Conservation (phyloP, 2,113 vertebrate genomes). For the Amblyornis subalaris region DNA sequence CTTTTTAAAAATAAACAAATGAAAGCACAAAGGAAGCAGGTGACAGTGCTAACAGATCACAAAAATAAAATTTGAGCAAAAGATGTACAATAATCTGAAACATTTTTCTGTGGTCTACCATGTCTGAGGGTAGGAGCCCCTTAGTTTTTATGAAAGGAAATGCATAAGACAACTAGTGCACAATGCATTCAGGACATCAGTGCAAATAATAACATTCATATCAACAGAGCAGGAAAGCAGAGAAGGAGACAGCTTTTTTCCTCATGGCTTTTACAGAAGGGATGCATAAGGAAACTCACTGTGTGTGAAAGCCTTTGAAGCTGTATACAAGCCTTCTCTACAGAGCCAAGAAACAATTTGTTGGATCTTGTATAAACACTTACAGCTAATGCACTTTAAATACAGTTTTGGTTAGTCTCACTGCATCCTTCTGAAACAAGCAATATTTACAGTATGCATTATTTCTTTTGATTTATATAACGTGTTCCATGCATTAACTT, state of each 20-base stretch:
- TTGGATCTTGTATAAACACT: slow-evolving; percentile 24
- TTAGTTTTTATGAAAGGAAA: background rate
- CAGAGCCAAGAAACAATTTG: slow-evolving; percentile 3
- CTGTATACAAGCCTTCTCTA: background rate
- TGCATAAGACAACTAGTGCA: background rate
- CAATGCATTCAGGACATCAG: background rate
- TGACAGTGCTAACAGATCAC: background rate
- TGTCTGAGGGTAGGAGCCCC: background rate
- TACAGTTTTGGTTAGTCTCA: background rate
- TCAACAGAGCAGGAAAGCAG: background rate
- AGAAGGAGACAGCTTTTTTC: background rate
- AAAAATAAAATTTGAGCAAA: background rate
- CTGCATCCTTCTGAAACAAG: background rate
- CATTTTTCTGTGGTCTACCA: background rate
- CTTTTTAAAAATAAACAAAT: background rate
- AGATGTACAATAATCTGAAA: background rate
- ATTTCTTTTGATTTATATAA: background rate
- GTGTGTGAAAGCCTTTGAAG: background rate
- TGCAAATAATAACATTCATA: background rate
- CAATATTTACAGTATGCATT: background rate
- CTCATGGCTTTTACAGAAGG: background rate
- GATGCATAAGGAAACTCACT: background rate
- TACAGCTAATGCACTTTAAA: background rate
- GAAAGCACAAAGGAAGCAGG: background rate
- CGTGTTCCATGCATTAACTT: background rate